These are phyloP conservation scores for Hoplias malabaricus DNA, from an alignment of 2,113 vertebrate species.

Conservation along the genomic window DNA sequence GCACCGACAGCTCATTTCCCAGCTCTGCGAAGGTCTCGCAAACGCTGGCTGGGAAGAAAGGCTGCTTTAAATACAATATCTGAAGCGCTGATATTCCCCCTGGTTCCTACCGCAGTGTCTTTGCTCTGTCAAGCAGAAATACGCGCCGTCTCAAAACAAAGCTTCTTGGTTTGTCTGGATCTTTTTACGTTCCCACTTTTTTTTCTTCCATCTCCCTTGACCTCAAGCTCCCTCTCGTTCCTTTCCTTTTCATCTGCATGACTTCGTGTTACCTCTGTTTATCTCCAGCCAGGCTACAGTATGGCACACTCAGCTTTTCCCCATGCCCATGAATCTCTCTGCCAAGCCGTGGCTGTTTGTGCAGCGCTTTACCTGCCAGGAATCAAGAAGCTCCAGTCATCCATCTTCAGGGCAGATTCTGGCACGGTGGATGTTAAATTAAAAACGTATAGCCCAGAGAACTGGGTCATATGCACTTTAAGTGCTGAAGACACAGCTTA, in stretches of 20 bases:
- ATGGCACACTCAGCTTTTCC: slow-evolving; percentile 31
- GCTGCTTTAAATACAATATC: not conserved
- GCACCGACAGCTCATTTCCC: not conserved
- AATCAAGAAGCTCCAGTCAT: slow-evolving; percentile 62
- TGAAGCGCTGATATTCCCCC: not conserved
- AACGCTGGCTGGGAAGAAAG: not conserved
- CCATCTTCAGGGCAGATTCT: slow-evolving; percentile 62
- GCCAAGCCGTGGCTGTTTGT: slow-evolving; percentile 15
- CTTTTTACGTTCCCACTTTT: not conserved
- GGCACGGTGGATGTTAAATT: slow-evolving; percentile 67
- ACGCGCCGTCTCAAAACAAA: not conserved
- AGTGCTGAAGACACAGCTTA: slow-evolving; percentile 63
- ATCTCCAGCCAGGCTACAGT: not conserved
- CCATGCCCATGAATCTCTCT: slow-evolving; percentile 27
- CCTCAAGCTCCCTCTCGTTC: not conserved
- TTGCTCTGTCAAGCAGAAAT: not conserved
- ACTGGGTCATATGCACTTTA: slow-evolving; percentile 60
- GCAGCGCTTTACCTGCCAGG: slow-evolving; percentile 60
- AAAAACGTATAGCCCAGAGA: slow-evolving; percentile 63
- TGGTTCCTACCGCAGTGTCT: not conserved
- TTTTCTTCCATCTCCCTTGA: not conserved
- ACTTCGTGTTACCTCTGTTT: not conserved
- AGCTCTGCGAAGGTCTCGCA: not conserved
- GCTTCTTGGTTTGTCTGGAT: not conserved
- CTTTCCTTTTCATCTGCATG: slow-evolving; percentile 5